Base-by-base conservation (phyloP, 2,113 vertebrate genomes). In the Hylia prasina region DNA sequence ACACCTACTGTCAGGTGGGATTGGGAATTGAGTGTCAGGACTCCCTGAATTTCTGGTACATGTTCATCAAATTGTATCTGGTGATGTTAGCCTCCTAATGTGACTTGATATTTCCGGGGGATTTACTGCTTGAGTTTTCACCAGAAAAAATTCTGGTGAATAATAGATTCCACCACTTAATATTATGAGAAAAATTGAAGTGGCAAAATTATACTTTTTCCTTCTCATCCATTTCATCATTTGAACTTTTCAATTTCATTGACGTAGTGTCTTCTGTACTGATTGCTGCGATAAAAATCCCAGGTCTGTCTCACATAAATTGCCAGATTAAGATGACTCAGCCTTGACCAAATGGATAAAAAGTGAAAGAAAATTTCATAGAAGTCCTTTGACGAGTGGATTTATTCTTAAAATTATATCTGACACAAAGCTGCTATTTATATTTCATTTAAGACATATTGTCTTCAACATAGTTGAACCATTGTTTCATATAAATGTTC, bases 241-340 rank as follows among this genome's bases (percentile, higher is more conserved):
- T 93, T 81, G 85, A 96, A 90, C 88, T 96, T 94, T 33, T 80
- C 64, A 51, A 1, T 94, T 86, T 86, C 56, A 39, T 85, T 86
- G 86, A 90, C 3, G 4, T 93, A 94, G 80, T 82, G 72, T 64
- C 60, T 83, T 75, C 80, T 89, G 47, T 71, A 63, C 64, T 83
- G 68, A 78, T 39, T 63, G 35, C 86, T 87, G 56, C 63, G 82
- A 78, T 77, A 78, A 63, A 88, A 90, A 64, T 60, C 44, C 47
- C 1, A 14, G 25, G 27, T 61, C 66, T 50, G 33, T 92, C 68
- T 87, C 11, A 0, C 24, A 28, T 81, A 89, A 95, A 91, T 78
- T 93, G 60, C 68, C 72, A 75, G 44, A 95, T 89, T 77, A 89
- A 70, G 64, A 90, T 96, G 93, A 95, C 64, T 96, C 93, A 97